Conservation (phyloP, 2,113 vertebrate species). For the Hippopotamus amphibius region DNA sequence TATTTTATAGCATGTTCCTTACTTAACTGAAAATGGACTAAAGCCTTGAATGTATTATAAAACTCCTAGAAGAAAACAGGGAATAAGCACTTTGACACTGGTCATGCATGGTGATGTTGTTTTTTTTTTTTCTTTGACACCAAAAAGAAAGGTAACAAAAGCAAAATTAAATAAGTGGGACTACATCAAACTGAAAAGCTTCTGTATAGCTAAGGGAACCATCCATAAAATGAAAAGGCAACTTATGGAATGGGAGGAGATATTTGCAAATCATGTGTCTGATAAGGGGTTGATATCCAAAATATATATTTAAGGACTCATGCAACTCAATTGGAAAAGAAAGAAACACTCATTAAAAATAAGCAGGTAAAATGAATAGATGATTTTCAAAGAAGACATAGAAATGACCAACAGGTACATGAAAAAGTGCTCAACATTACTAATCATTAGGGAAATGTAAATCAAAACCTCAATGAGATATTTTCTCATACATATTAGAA, state of each 20-base stretch:
- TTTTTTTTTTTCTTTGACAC: not conserved
- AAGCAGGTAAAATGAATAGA: not conserved
- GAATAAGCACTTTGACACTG: not conserved
- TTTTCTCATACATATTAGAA: not conserved
- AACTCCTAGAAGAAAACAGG: not conserved
- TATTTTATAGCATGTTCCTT: not conserved
- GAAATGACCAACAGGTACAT: not conserved
- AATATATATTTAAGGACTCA: not conserved
- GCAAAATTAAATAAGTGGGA: not conserved
- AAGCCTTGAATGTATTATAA: not conserved
- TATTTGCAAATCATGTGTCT: not conserved
- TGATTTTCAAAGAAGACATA: not conserved
- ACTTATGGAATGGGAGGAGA: not conserved
- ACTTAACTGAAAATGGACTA: not conserved
- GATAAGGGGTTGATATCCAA: not conserved
- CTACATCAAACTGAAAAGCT: not conserved
- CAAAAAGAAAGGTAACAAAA: not conserved
- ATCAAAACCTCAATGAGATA: not conserved
- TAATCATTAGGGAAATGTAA: not conserved
- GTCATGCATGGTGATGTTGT: not conserved
- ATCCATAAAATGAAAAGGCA: not conserved
- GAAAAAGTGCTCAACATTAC: not conserved
- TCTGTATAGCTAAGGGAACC: not conserved
- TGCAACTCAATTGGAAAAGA: not conserved
- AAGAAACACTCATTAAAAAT: not conserved